Percentiles rank a stretch among this genome's conserved stretches.
Conservation (phyloP, 2,113 vertebrate species). For the Turnix velox region DNA sequence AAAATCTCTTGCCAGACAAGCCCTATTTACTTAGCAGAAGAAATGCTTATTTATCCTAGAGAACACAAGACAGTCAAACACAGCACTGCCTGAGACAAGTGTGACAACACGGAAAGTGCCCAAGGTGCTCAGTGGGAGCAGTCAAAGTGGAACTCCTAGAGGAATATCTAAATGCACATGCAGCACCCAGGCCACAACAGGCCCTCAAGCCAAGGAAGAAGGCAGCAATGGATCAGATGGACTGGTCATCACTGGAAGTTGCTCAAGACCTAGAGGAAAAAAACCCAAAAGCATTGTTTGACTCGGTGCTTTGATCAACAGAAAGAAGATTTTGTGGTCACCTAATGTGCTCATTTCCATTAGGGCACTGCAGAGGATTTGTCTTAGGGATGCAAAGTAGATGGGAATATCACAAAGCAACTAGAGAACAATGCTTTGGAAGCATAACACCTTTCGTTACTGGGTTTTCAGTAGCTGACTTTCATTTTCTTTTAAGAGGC, state of each 20-base stretch:
- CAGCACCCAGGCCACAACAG: not conserved
- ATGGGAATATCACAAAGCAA: not conserved
- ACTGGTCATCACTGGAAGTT: not conserved
- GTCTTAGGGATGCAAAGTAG: not conserved
- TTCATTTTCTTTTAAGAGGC: not conserved
- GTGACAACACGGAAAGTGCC: not conserved
- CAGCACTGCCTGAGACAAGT: not conserved
- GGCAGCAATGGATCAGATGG: not conserved
- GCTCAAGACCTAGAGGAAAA: not conserved
- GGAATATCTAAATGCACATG: accelerated
- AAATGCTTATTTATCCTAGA: not conserved
- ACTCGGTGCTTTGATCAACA: not conserved
- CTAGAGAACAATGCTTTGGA: not conserved
- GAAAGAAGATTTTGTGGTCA: not conserved
- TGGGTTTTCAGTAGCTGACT: not conserved
- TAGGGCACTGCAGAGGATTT: not conserved
- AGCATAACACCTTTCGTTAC: not conserved
- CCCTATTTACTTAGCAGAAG: not conserved
- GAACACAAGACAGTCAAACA: not conserved
- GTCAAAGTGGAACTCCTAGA: not conserved
- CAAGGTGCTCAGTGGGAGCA: not conserved
- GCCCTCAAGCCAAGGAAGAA: not conserved
- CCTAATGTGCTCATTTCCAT: not conserved
- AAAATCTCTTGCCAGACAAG: not conserved
- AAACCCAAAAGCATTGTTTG: not conserved